Conservation (phyloP, 2,888 invertebrate genomes). For the Tiliacea citrago region DNA sequence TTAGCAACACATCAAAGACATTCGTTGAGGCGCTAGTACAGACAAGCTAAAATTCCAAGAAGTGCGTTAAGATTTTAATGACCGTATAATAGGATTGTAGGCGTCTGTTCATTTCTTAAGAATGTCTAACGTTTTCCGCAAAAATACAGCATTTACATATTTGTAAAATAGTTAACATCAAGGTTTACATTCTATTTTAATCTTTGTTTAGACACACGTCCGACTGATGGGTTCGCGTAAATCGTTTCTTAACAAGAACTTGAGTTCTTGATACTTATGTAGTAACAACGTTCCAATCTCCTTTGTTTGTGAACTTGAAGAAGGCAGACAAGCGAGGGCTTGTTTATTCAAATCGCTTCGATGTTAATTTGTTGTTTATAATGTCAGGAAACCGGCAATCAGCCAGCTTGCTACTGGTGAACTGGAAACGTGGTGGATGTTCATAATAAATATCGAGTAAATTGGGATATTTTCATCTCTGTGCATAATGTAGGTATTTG, state of each 20-base stretch:
- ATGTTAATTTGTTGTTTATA: constrained; percentile 41
- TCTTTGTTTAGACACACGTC: constrained; percentile 81
- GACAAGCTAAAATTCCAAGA: constrained; percentile 33
- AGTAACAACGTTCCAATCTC: constrained; percentile 1
- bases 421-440: constrained; percentile 21
- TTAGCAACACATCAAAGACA: constrained; percentile 42
- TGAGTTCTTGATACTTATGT: constrained; percentile 37
- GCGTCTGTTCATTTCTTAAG: constrained; percentile 28
- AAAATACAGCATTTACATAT: constrained; percentile 41
- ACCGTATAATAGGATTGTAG: constrained; percentile 31
- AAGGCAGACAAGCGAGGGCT: constrained; percentile 13
- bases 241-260: constrained; percentile 59
- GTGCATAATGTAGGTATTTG: background rate
- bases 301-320: constrained; percentile 43
- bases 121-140: constrained; percentile 27
- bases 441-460: constrained; percentile 40
- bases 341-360: constrained; percentile 41
- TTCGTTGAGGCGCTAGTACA: constrained; percentile 14
- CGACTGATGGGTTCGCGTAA: constrained; percentile 66
- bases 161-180: constrained; percentile 68
- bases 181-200: constrained; percentile 77
- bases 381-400: constrained; percentile 27
- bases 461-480: constrained; percentile 33
- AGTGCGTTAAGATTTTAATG: constrained; percentile 36
- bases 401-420: constrained; percentile 18